These are phyloP conservation scores for Piscicola geometra DNA, from an alignment of 2,888 invertebrate species.

Conservation along the genomic window DNA sequence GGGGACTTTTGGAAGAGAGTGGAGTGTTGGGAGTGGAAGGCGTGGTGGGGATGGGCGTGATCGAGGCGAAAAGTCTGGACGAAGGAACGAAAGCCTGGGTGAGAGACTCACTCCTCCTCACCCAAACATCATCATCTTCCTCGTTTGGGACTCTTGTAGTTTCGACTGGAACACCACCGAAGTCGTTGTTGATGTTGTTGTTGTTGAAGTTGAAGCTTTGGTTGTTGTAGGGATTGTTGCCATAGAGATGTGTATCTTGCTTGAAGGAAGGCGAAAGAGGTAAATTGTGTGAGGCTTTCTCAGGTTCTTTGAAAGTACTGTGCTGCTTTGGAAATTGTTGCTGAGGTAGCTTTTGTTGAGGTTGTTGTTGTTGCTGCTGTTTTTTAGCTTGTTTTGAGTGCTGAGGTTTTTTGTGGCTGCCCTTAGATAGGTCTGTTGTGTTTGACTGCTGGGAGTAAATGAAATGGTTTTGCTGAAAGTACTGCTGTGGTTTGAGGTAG, in stretches of 20 bases:
- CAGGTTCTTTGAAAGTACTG: neutral
- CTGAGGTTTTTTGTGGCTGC: neutral
- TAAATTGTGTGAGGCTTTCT: neutral
- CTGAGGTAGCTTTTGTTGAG: too few relatives aligned
- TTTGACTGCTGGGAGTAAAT: neutral
- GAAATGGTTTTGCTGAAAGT: neutral
- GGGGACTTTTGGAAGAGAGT: neutral
- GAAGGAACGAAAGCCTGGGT: neutral
- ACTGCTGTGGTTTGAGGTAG: neutral
- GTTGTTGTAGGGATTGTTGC: neutral
- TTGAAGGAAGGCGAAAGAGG: too few relatives aligned
- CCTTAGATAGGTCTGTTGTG: neutral
- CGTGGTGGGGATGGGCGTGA: neutral
- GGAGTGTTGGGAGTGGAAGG: neutral
- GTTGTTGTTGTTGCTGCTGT: too few relatives aligned
- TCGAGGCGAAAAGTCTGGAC: neutral
- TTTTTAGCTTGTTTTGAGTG: too few relatives aligned
- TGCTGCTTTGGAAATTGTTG: too few relatives aligned
- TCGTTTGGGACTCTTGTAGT: slow-evolving; percentile 1
- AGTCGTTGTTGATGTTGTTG: neutral
- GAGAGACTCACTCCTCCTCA: slow-evolving; percentile 13
- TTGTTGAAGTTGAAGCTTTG: neutral
- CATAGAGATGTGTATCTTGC: neutral
- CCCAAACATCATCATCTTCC: slow-evolving; percentile 18
- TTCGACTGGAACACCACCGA: neutral